Evolutionary conservation across 2,888 invertebrate genomes (phyloP).

Genomic region (Ephialtes manifestator): DNA sequence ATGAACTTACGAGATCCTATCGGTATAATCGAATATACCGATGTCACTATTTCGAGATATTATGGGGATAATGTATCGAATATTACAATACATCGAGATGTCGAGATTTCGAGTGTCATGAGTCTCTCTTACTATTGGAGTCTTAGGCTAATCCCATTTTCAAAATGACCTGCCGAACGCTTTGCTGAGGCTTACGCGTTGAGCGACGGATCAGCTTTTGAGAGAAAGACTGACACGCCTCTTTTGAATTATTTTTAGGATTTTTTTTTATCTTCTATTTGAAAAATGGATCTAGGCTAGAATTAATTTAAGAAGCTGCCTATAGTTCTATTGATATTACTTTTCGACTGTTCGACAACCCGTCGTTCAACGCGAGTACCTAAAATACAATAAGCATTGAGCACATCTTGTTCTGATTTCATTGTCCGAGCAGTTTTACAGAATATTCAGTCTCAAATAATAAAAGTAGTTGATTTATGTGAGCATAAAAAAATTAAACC

Average conservation of each 20-base stretch:
- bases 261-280: slow-evolving; percentile 26
- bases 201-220: slow-evolving; percentile 15
- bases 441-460: not conserved
- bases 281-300: slow-evolving; percentile 58
- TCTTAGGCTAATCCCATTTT: slow-evolving; percentile 79
- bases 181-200: not conserved
- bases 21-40: not conserved
- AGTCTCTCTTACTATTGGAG: slow-evolving; percentile 69
- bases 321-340: slow-evolving; percentile 24
- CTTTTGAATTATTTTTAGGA: slow-evolving; percentile 42
- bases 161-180: slow-evolving; percentile 64
- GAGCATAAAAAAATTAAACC: not conserved
- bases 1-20: not conserved
- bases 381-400: slow-evolving; percentile 22
- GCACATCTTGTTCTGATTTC: slow-evolving; percentile 25
- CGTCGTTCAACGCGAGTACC: slow-evolving; percentile 29
- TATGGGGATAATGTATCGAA: not conserved
- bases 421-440: slow-evolving; percentile 19
- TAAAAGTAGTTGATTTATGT: not conserved
- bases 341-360: slow-evolving; percentile 44
- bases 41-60: not conserved
- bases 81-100: not conserved
- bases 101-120: slow-evolving; percentile 9
- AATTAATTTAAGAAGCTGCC: slow-evolving; percentile 3
- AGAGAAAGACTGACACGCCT: slow-evolving; percentile 55